These are phyloP conservation scores for Coregonus clupeaformis DNA, from an alignment of 2,113 vertebrate species.

Conservation along the genomic window DNA sequence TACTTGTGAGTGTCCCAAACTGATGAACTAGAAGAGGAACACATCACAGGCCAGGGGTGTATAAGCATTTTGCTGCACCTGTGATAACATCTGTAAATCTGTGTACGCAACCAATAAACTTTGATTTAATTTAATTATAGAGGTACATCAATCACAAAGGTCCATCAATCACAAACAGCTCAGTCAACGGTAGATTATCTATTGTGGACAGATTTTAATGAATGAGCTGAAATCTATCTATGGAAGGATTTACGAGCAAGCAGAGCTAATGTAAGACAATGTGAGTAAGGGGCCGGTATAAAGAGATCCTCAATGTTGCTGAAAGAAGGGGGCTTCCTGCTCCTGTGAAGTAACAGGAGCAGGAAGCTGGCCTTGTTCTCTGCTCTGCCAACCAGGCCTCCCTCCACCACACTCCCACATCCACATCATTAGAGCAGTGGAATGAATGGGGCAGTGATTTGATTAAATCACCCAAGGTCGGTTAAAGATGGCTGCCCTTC, in stretches of 20 bases:
- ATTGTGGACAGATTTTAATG: slow-evolving; percentile 31
- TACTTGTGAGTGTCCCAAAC: slow-evolving; percentile 59
- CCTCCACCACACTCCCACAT: neutral
- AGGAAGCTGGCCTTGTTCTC: slow-evolving; percentile 71
- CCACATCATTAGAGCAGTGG: slow-evolving; percentile 58
- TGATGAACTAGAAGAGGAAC: slow-evolving; percentile 34
- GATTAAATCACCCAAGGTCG: slow-evolving; percentile 54
- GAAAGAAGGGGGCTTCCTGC: slow-evolving; percentile 32
- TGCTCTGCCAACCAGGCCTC: slow-evolving; percentile 26
- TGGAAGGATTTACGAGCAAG: slow-evolving; percentile 40
- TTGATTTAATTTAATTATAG: no score
- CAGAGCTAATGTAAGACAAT: slow-evolving; percentile 59
- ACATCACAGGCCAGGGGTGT: neutral
- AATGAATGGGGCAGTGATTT: slow-evolving; percentile 53
- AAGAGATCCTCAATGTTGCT: slow-evolving; percentile 59
- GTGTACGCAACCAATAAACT: no score
- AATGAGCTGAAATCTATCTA: neutral
- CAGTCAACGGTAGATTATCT: slow-evolving; percentile 17
- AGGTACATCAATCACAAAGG: slow-evolving; percentile 32
- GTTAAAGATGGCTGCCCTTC: slow-evolving; percentile 60
- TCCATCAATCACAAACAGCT: slow-evolving; percentile 19
- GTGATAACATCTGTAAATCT: no score
- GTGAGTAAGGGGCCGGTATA: slow-evolving; percentile 55
- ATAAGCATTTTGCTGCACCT: neutral
- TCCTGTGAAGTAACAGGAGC: slow-evolving; percentile 52